Percentiles rank a stretch among this genome's conserved stretches.
Conservation (phyloP, 2,888 invertebrate genomes). For the Auanema sp. region DNA sequence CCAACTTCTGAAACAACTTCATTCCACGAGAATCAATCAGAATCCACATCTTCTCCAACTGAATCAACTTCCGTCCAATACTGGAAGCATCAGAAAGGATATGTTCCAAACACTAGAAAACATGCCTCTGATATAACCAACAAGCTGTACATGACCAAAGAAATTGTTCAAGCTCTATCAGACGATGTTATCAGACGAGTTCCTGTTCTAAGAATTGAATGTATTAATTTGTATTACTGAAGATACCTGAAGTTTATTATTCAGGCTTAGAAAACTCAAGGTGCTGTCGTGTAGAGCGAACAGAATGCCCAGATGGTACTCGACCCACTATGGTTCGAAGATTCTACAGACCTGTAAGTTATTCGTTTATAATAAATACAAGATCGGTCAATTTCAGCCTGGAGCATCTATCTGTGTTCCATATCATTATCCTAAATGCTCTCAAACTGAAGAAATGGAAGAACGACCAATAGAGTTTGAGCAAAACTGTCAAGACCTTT, state of each 20-base stretch:
- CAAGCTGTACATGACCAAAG: conserved; percentile 44
- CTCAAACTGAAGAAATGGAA: conserved; percentile 40
- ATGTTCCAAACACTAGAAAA: conserved; percentile 43
- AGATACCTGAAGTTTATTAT: no score
- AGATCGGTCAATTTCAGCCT: conserved; percentile 25
- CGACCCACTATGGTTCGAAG: conserved; percentile 38
- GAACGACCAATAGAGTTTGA: conserved; percentile 43
- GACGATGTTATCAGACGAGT: neutral
- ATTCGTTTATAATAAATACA: neutral
- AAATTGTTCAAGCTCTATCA: conserved; percentile 26
- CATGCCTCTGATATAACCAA: conserved; percentile 48
- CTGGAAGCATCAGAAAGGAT: conserved; percentile 37
- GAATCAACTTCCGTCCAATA: conserved; percentile 10
- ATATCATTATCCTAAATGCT: conserved; percentile 45
- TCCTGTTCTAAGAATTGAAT: no score
- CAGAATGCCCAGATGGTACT: conserved; percentile 35
- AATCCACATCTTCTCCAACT: neutral
- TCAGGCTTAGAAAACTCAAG: conserved; percentile 37
- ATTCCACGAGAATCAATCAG: no score
- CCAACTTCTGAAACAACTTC: conserved; percentile 1
- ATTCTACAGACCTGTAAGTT: conserved; percentile 46
- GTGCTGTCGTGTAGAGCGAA: conserved; percentile 36
- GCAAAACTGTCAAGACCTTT: conserved; percentile 49
- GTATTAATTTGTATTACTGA: no score
- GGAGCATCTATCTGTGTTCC: conserved; percentile 36